Base-by-base conservation (phyloP, 2,888 invertebrate species). In the Nomada fucata region DNA sequence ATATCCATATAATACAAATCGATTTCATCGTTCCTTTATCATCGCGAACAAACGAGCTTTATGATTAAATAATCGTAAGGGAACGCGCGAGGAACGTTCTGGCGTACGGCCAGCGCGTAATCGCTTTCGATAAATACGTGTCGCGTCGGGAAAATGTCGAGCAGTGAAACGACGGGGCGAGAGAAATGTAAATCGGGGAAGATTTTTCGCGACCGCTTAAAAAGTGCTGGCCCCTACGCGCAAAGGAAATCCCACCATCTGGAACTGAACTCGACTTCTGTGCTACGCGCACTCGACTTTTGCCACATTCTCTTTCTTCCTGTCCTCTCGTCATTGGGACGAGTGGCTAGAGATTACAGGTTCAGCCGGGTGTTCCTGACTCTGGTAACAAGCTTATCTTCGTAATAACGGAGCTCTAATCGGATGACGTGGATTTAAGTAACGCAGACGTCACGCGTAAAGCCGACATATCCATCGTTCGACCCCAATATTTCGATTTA, bases 71-170 rank as follows among this genome's bases (percentile, higher is more conserved):
- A 72, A 44, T 76, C 55, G 20, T 53, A 47, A 9, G 20, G 57
- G 73, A 42, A 69, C 29, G 61, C 55, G 11, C 18, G 57, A 9
- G 15, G 42, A 74, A 74, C 60, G 73, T 50, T 29, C 63, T 81
- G 84, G 80, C 73, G 15, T n/a, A 0, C 11, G 15, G 68, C 81
- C 81, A 85, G 64, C 36, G 68, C 44, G 72, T 85, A 82, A 84
- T 84, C 76, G 72, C 47, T 55, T 57, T 64, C 76, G 76, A 81
- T 82, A 84, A 82, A 76, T 81, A 76, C 53, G 55, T 53, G 57
- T 74, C 65, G 67, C 47, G n/a, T 36, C 23, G 44, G 36, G 3
- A 18, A 72, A 79, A 63, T 36, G 63, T 52, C 79, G 53, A 69
- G 69, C 44, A 69, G 76, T 70, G 82, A 76, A 63, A 23, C 36